phyloP scores from a whole-genome alignment of 2,797 vertebrate species.

The Trematomus bernacchii region DNA sequence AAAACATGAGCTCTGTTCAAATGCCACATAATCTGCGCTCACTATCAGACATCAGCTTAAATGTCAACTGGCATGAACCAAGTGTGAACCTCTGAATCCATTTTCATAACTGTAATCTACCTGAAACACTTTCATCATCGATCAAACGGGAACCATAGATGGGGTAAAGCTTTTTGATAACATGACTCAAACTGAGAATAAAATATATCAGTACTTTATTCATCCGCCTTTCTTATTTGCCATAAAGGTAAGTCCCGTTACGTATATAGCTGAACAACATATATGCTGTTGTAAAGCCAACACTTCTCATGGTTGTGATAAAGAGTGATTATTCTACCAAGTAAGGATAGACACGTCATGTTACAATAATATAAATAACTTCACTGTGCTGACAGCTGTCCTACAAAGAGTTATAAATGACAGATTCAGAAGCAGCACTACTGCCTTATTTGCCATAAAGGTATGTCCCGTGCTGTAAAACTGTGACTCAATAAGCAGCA shows the following conservation, averaged over 20 bases:
- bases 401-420: slow-evolving; percentile 30
- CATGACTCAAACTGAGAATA: background rate
- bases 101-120: slow-evolving; percentile 24
- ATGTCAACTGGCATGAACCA: slow-evolving; percentile 22
- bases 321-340: slow-evolving; percentile 24
- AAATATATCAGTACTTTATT: slow-evolving; percentile 16
- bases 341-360: slow-evolving; percentile 13
- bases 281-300: slow-evolving; percentile 11
- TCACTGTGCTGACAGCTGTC: slow-evolving; percentile 36
- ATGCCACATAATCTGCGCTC: slow-evolving; percentile 8
- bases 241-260: slow-evolving; percentile 42
- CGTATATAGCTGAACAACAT: background rate
- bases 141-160: background rate
- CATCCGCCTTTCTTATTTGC: slow-evolving; percentile 31
- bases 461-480: slow-evolving; percentile 28
- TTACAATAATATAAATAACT: slow-evolving; percentile 45
- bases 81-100: slow-evolving; percentile 16
- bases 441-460: background rate
- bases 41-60: slow-evolving; percentile 24
- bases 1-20: slow-evolving; percentile 11
- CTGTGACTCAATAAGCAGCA: slow-evolving; percentile 47
- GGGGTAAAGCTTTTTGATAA: slow-evolving; percentile 2
- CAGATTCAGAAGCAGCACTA: slow-evolving; percentile 34
- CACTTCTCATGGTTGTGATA: slow-evolving; percentile 9
- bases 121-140: slow-evolving; percentile 23